phyloP scores from a whole-genome alignment of 2,888 invertebrate species.

The Lottia scabra region DNA sequence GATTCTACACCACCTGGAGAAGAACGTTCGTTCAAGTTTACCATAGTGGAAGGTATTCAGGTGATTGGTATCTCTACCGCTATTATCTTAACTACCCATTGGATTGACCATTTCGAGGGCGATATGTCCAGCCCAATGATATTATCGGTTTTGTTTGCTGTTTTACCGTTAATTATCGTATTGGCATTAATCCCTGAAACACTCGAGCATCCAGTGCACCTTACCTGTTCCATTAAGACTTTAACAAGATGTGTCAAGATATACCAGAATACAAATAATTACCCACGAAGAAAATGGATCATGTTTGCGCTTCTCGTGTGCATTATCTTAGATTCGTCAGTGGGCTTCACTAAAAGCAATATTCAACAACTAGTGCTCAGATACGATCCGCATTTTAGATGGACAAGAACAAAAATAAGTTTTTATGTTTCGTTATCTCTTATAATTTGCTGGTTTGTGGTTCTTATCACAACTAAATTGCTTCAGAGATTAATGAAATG shows the following conservation, averaged over 20 bases:
- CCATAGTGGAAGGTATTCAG: not conserved
- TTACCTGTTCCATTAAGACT: not conserved
- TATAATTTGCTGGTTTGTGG: not conserved
- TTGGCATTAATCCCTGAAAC: not conserved
- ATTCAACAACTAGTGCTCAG: not conserved
- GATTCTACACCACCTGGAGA: not conserved
- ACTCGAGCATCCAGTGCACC: not conserved
- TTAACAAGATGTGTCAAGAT: not conserved
- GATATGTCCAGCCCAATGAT: not conserved
- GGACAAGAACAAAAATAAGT: not conserved
- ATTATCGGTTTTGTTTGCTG: not conserved
- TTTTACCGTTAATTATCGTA: not conserved
- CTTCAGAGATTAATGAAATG: not conserved
- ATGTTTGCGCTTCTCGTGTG: not conserved
- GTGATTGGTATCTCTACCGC: not conserved
- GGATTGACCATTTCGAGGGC: not conserved
- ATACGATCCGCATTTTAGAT: not conserved
- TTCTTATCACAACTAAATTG: not conserved
- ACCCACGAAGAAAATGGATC: not conserved
- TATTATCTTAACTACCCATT: not conserved
- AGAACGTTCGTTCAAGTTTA: not conserved
- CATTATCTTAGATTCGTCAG: not conserved
- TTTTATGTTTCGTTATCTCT: not conserved
- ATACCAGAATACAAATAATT: not conserved
- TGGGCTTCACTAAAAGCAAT: not conserved